Evolutionary conservation across 2,113 vertebrate species (phyloP).

Genomic region (Tychaedon coryphoeus): DNA sequence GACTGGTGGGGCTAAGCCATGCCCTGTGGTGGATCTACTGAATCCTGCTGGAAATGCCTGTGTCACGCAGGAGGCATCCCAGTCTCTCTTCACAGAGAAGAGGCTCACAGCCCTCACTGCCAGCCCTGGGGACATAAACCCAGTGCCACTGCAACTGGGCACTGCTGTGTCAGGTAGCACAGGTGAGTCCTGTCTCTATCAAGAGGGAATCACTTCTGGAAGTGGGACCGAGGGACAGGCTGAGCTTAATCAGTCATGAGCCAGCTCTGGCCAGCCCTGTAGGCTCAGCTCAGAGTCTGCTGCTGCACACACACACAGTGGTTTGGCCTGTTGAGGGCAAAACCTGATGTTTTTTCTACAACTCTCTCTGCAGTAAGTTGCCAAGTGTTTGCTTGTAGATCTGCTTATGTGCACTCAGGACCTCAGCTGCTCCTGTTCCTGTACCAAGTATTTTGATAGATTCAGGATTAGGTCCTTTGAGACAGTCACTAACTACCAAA

Average conservation of each 20-base stretch:
- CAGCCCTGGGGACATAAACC: rapidly evolving
- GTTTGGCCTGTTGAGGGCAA: not conserved
- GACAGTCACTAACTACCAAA: not conserved
- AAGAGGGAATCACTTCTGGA: not conserved
- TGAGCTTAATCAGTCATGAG: not conserved
- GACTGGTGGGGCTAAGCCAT: rapidly evolving
- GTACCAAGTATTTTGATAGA: not conserved
- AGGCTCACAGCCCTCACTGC: not conserved
- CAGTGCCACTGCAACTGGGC: not conserved
- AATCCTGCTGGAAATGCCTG: rapidly evolving
- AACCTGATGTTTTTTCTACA: not conserved
- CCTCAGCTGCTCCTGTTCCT: not conserved
- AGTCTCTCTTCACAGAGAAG: not conserved
- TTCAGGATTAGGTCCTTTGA: not conserved
- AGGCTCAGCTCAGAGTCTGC: not conserved
- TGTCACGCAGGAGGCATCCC: rapidly evolving
- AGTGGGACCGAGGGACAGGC: not conserved
- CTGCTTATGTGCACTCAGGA: not conserved
- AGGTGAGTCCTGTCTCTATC: not conserved
- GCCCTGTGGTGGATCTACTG: no score
- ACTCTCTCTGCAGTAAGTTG: not conserved
- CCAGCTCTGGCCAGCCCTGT: not conserved
- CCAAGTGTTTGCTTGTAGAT: not conserved
- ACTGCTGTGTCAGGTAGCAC: not conserved
- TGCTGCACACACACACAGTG: not conserved